Evolutionary conservation across 2,113 vertebrate species (phyloP).

Genomic region (Grammomys surdaster): DNA sequence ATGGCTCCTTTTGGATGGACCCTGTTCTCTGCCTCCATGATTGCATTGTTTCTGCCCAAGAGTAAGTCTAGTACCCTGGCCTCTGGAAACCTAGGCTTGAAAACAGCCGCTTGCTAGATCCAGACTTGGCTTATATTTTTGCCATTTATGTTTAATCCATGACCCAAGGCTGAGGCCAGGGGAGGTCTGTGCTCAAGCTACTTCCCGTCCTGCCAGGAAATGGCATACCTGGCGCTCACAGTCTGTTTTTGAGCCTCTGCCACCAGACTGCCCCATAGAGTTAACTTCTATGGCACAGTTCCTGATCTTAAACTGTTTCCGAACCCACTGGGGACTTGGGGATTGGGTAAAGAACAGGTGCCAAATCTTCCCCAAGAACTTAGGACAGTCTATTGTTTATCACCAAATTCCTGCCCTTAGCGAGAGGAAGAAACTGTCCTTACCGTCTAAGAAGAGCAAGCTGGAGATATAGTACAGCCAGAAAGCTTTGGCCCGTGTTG

Average conservation of each 20-base stretch:
- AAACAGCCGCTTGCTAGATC: neutral
- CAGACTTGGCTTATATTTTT: neutral
- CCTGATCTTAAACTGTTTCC: neutral
- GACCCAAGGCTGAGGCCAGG: neutral
- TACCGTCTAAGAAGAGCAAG: neutral
- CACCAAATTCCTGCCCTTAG: neutral
- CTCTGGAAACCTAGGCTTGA: neutral
- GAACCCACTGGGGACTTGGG: neutral
- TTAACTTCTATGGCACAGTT: neutral
- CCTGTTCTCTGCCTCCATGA: neutral
- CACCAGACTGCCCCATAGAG: neutral
- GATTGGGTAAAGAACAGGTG: neutral
- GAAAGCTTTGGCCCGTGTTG: neutral
- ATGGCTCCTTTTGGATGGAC: too few relatives aligned
- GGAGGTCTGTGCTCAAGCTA: neutral
- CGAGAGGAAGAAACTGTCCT: neutral
- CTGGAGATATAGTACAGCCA: neutral
- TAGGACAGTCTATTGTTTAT: neutral
- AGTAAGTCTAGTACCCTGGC: neutral
- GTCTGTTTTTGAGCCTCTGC: neutral
- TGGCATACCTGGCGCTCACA: rapidly evolving
- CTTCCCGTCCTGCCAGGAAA: neutral
- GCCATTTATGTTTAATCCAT: neutral
- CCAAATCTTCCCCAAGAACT: neutral
- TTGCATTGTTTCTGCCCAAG: neutral